Evolutionary conservation across 2,797 vertebrate genomes (phyloP).

Genomic region (Benthosema pterotum): DNA sequence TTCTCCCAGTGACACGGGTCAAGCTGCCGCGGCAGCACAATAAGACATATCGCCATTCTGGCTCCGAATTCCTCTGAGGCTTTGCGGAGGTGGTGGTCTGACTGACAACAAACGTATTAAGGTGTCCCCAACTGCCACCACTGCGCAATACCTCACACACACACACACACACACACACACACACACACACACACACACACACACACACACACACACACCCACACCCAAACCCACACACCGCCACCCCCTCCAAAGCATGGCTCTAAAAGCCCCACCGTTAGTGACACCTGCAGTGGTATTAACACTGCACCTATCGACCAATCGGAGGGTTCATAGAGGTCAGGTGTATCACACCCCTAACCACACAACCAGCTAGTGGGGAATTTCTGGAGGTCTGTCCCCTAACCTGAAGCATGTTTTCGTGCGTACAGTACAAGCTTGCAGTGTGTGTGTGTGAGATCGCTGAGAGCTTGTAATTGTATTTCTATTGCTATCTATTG

Average conservation of each 20-base stretch:
- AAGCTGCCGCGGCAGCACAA: constrained; percentile 33
- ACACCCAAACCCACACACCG: no score
- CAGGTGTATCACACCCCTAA: background rate
- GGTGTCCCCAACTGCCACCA: no score
- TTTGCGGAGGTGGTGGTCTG: constrained; percentile 4
- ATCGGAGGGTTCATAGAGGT: background rate
- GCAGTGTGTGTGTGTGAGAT: no score
- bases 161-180: no score
- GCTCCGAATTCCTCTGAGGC: constrained; percentile 9
- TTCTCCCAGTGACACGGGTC: constrained; percentile 28
- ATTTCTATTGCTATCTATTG: no score
- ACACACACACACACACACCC: no score
- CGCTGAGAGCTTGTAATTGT: no score
- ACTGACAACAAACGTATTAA: constrained; percentile 2
- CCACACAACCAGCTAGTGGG: background rate
- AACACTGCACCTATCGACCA: constrained; percentile 4
- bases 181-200: no score
- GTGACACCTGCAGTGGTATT: constrained; percentile 8
- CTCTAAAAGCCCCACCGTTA: constrained; percentile 5
- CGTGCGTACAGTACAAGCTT: no score
- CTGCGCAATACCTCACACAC: no score
- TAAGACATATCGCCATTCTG: constrained; percentile 8
- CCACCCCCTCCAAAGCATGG: background rate
- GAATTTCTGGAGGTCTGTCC: background rate
- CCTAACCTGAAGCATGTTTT: no score